Base-by-base conservation (phyloP, 2,888 invertebrate species). In the Sycophila texana region DNA sequence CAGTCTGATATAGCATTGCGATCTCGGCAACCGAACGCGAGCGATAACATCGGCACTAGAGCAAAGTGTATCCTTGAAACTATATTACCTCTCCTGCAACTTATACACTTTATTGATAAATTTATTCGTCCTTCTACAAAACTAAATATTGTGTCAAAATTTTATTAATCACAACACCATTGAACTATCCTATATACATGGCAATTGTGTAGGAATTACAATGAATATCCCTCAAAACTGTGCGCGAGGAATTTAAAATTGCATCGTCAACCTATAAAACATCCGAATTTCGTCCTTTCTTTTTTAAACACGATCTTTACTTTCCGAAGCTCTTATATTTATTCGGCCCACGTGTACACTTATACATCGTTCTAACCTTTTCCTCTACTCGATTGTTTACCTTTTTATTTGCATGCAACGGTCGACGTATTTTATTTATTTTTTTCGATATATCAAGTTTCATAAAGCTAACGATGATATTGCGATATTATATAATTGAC, bases 31-130 rank as follows among this genome's bases (percentile, higher is more conserved):
- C n/a, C 61, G 26, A 5, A 14, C n/a, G 16, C 61, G 10, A n/a
- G 10, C 30, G 75, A 68, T 75, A 75, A 47, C 1, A 75, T 75
- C 60, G 53, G 12, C 18, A 39, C 49, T 4, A 30, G n/a, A 49
- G 60, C 70, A 53, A 16, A 14, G 22, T 30, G 30, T 70, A 70
- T 76, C 76, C 68, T 76, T 76, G 68, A 70, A 70, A 68, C 30
- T 30, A 61, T 61, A 76, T 63, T 26, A 22, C 53, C 53, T 63
- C 22, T 16, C 63, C n/a, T n/a, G n/a, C 66, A 75, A 75, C 75
- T 68, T 75, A 57, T 75, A 75, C 68, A 68, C 53, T 53, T 30
- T 30, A 2, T 30, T 30, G 30, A 30, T 2, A 30, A 30, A 18
- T 51, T 26, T 30, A 60, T 74, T 67, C 49, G 2, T 20, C 55